phyloP scores from a whole-genome alignment of 2,888 invertebrate genomes.

The Leptinotarsa rubiginosa region DNA sequence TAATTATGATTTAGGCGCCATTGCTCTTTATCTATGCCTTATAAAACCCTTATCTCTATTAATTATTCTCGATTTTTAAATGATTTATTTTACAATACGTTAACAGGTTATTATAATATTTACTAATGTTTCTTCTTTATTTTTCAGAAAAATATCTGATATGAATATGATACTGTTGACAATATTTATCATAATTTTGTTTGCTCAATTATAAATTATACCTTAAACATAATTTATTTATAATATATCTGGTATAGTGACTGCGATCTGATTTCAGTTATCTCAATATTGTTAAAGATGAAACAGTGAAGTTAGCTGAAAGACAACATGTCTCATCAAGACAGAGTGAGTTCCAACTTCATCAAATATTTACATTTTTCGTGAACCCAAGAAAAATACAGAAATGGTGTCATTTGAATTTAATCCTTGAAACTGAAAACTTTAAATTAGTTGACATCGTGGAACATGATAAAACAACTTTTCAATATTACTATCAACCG shows the following conservation, averaged over 20 bases:
- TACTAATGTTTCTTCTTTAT: conserved; percentile 49
- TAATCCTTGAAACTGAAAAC: too few relatives aligned
- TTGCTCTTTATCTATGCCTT: conserved; percentile 45
- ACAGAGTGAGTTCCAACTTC: conserved; percentile 40
- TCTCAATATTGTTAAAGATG: conserved; percentile 54
- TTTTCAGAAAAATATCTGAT: conserved; percentile 48
- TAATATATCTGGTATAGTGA: conserved; percentile 40
- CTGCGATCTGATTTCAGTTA: conserved; percentile 53
- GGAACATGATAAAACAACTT: too few relatives aligned
- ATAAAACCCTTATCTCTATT: conserved; percentile 49
- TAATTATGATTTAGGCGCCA: conserved; percentile 47
- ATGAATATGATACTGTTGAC: conserved; percentile 48
- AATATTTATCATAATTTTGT: conserved; percentile 49
- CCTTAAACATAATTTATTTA: conserved; percentile 47
- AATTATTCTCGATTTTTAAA: conserved; percentile 49
- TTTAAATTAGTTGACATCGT: too few relatives aligned
- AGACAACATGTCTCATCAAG: conserved; percentile 41
- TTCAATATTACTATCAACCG: too few relatives aligned
- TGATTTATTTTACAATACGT: conserved; percentile 52
- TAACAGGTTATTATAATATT: conserved; percentile 51
- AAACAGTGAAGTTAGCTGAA: conserved; percentile 43
- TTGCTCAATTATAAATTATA: conserved; percentile 49
- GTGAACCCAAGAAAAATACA: too few relatives aligned
- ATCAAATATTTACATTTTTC: conserved; percentile 14
- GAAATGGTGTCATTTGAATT: too few relatives aligned